Evolutionary conservation across 1,140 invertebrate species (phyloP).

Genomic region (Elysia chlorotica): DNA sequence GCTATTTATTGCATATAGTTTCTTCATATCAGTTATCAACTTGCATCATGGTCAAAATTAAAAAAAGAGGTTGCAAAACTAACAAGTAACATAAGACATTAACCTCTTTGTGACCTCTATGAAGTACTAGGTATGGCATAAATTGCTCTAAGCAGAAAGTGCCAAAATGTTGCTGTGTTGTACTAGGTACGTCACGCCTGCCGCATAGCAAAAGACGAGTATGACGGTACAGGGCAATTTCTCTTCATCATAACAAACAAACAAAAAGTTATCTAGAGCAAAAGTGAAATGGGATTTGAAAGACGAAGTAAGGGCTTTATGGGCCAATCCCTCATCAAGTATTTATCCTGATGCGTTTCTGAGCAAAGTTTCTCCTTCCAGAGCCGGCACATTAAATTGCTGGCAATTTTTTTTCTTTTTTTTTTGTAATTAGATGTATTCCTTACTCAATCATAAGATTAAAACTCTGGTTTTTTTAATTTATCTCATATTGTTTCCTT

Average conservation of each 20-base stretch:
- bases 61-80: neutral
- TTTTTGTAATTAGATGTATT: neutral
- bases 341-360: too few species aligned
- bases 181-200: too few species aligned
- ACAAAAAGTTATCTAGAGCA: too few species aligned
- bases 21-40: neutral
- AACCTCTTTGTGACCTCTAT: neutral
- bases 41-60: neutral
- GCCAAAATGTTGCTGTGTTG: too few species aligned
- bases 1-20: neutral
- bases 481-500: neutral
- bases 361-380: neutral
- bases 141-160: too few species aligned
- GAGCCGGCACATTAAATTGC: neutral
- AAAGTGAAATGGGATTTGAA: too few species aligned
- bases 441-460: neutral
- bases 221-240: too few species aligned
- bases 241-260: too few species aligned
- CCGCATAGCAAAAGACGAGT: too few species aligned
- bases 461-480: neutral
- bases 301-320: too few species aligned
- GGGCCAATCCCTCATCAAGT: too few species aligned
- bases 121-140: neutral
- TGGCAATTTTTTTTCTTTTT: neutral
- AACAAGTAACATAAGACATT: neutral